These are phyloP conservation scores for Drosophila fulvimacula DNA, from an alignment of 2,888 invertebrate species.

Conservation along the genomic window DNA sequence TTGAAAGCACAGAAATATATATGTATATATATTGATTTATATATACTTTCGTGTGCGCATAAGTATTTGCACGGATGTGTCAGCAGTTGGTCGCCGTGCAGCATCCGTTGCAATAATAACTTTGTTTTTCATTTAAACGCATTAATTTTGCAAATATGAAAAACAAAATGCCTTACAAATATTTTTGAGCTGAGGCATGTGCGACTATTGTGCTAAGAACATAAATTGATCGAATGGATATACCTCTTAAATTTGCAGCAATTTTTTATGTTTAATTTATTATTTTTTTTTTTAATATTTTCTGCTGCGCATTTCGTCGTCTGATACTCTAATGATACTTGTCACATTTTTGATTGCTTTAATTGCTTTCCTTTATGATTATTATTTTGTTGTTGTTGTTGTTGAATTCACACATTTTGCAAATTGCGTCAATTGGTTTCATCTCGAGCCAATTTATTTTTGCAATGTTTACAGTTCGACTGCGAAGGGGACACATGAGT, in stretches of 20 bases:
- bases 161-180: not conserved
- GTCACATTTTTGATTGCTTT: conserved; percentile 9
- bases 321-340: not conserved
- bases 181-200: not conserved
- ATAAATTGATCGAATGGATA: not conserved
- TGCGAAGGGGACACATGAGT: no score
- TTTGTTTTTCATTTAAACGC: conserved; percentile 36
- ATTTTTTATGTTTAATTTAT: no score
- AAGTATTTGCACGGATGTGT: conserved; percentile 40
- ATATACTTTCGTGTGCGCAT: not conserved
- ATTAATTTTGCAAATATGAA: conserved; percentile 49
- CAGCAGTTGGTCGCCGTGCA: conserved; percentile 49
- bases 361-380: conserved; percentile 4
- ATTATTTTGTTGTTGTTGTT: conserved; percentile 7
- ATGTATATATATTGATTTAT: not conserved
- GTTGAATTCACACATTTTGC: conserved; percentile 11
- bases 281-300: not conserved
- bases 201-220: conserved; percentile 3
- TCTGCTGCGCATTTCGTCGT: not conserved
- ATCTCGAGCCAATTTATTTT: conserved; percentile 28
- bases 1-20: not conserved
- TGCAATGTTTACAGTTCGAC: not conserved
- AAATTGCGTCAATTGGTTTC: conserved; percentile 29
- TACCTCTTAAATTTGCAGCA: not conserved
- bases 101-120: conserved; percentile 60